Base-by-base conservation (phyloP, 2,888 invertebrate genomes). In the Coecobrya sp. region DNA sequence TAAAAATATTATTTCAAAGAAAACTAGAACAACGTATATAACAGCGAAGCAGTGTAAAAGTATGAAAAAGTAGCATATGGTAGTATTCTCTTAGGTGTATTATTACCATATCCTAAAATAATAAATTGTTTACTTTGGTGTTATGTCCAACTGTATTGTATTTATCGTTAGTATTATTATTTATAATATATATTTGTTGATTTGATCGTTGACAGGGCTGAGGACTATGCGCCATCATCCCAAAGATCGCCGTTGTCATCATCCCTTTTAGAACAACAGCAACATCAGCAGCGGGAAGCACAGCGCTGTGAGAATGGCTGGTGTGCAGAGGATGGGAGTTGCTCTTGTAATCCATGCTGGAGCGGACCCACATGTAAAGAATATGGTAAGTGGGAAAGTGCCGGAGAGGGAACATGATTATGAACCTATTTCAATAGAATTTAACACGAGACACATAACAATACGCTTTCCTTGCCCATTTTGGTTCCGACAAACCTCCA, bases 281-380 rank as follows among this genome's bases (percentile, higher is more conserved):
- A 65, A 13, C 84, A 79, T 70, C 76, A 89, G 76, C 84, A 79
- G 76, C 73, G 84, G 73, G 27, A 90, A 87, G 82, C 70, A 25
- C 45, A 81, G 36, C 91, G 81, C 16, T 92, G 92, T 92, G 92
- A 88, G 70, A 94, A 94, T 89, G 94, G 94, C 0, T 94, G 93
- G 94, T 94, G 95, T 89, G 84, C 81, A n/a, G 93, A 94, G 55
- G 94, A 94, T 55, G 93, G 93, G 27, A 92, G 65, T 65, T 95
- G 95, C 84, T 91, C 92, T 13, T 95, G 95, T 92, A 94, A 95
- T 93, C 95, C 95, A 49, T 95, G 95, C 82, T 95, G 95, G 95
- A 93, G 93, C 76, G 95, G 95, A 59, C 89, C 93, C 65, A 93
- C 93, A 68, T 95, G 95, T 93, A 93, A 94, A 92, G 94, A 95